A percentile compares a stretch with the other conserved stretches of the same genome.
Conservation (phyloP, 1,140 invertebrate genomes). For the Aphelinus atriplicis region DNA sequence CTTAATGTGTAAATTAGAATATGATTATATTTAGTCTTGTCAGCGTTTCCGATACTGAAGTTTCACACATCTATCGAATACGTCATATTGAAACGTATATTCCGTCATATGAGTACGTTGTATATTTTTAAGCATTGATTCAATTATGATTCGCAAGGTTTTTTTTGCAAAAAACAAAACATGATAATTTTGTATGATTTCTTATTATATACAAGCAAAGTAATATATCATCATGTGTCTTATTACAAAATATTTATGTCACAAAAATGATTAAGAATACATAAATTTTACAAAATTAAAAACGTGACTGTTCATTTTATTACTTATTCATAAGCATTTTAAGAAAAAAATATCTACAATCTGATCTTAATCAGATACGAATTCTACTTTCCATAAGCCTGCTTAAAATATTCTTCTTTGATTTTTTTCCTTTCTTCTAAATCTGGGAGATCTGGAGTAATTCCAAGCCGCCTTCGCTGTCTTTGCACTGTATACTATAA, state of each 20-base stretch:
- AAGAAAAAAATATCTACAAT: slow-evolving; percentile 16
- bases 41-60: slow-evolving; percentile 21
- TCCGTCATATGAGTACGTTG: background rate
- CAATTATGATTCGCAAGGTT: slow-evolving; percentile 20
- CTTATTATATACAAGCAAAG: slow-evolving; percentile 29
- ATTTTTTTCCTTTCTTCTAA: slow-evolving; percentile 51
- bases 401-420: slow-evolving; percentile 44
- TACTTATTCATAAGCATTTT: slow-evolving; percentile 12
- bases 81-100: slow-evolving; percentile 13
- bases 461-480: slow-evolving; percentile 34
- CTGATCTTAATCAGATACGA: background rate
- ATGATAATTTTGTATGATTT: slow-evolving; percentile 30
- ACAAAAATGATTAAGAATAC: slow-evolving; percentile 28
- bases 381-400: background rate
- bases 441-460: slow-evolving; percentile 48
- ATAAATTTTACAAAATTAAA: slow-evolving; percentile 36
- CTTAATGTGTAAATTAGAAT: slow-evolving; percentile 21
- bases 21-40: slow-evolving; percentile 12
- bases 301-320: background rate
- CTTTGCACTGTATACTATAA: slow-evolving; percentile 38
- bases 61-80: slow-evolving; percentile 17
- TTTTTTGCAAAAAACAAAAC: slow-evolving; percentile 28
- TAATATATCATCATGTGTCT: slow-evolving; percentile 40
- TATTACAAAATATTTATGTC: slow-evolving; percentile 34
- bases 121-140: slow-evolving; percentile 24